Evolutionary conservation across 2,113 vertebrate species (phyloP), one percentile per base, ranked within the genome.

Genomic region (Clarias gariepinus): DNA sequence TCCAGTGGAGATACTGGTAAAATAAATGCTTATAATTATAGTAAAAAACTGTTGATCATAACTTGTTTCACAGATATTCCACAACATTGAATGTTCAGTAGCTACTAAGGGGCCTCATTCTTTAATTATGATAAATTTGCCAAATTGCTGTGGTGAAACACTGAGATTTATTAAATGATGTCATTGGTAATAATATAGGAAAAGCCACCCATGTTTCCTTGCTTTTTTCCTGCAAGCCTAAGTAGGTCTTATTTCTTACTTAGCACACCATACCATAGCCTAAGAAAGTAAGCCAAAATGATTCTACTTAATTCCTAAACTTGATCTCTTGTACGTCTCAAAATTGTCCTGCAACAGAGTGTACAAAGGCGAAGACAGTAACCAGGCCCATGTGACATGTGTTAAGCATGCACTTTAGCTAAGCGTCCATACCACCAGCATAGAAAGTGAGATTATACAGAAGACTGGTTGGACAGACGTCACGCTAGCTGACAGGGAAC

Each of bases 381-480:
- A 25, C 15, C 57, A 78, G 61, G 28, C 83, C 19, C 15, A 19
- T 79, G 41, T 55, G 60, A 78, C 41, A 77, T 68, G 21, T 19
- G 21, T 19, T 68, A 69, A 69, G 10, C 63, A 86, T 1, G 52
- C 52, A 57, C 77, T 68, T 41, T 58, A 55, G 58, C 76, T 80
- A 7, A 63, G 36, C 12, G 3, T 57, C 53, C 23, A 63, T 53
- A 36, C 79, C 28, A 66, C 80, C 78, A 25, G 41, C 47, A 74
- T 25, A 87, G 63, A 74, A 64, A 76, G 80, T 30, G 68, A 82
- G 71, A 30, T 53, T 82, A 64, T 53, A 77, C 80, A 83, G 81
- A 52, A 30, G 69, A 4, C 36, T 55, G 60, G 5, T 25, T 77
- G 84, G 61, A 78, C 36, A 78, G 36, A 64, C 3, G 41, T 64